phyloP scores from a whole-genome alignment of 1,140 invertebrate genomes.

The Hyposmocoma kahamanoa region DNA sequence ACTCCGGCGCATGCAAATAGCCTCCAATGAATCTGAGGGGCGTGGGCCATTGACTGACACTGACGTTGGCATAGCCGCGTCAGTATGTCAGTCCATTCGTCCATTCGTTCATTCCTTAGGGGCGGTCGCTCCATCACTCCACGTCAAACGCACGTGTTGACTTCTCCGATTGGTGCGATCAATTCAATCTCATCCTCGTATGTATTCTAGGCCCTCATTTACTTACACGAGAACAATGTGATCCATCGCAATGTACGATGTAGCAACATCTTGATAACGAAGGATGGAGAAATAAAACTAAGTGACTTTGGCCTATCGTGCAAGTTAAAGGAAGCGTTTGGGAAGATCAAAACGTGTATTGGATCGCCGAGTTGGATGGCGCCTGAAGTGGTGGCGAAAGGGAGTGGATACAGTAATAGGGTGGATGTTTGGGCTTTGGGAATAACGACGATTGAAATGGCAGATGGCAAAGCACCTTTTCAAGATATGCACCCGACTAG shows the following conservation, averaged over 20 bases:
- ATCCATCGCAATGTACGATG: constrained; percentile 92
- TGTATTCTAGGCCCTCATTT: constrained; percentile 78
- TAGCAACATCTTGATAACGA: constrained; percentile 90
- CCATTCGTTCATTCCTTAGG: constrained; percentile 30
- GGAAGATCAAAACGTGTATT: constrained; percentile 81
- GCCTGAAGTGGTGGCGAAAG: constrained; percentile 80
- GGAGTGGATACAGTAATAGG: constrained; percentile 79
- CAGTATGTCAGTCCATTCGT: constrained; percentile 15
- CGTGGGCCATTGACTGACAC: constrained; percentile 59
- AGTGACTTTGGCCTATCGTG: constrained; percentile 90
- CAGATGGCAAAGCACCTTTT: constrained; percentile 89
- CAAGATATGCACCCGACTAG: constrained; percentile 90
- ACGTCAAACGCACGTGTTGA: constrained; percentile 39
- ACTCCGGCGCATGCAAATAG: constrained; percentile 61
- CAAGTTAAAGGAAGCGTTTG: constrained; percentile 83
- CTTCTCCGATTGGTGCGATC: constrained; percentile 36
- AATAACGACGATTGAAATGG: constrained; percentile 93
- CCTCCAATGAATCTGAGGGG: constrained; percentile 60
- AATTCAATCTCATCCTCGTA: constrained; percentile 22
- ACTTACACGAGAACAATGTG: constrained; percentile 89
- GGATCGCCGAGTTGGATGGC: constrained; percentile 96
- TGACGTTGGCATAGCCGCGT: constrained; percentile 52
- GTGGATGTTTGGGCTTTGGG: constrained; percentile 94
- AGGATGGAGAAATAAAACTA: constrained; percentile 87
- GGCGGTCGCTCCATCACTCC: constrained; percentile 50